Conservation (phyloP, 2,888 invertebrate species). For the Choreutis nemorana region DNA sequence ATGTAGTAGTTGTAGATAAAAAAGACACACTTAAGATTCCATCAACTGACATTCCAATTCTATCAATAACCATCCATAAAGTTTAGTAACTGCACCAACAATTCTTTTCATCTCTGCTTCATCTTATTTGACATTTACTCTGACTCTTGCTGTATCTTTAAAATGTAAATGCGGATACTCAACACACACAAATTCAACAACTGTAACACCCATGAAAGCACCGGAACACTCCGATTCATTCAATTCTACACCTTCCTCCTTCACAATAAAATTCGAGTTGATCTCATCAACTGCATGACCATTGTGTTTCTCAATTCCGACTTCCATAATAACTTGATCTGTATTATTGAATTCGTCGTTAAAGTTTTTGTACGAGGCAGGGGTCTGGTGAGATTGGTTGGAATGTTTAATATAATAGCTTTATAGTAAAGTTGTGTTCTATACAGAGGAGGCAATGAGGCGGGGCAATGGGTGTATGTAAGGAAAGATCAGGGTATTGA, state of each 20-base stretch:
- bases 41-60: no score
- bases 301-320: slow-evolving; percentile 21
- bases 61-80: no score
- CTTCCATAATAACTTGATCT: slow-evolving; percentile 46
- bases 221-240: background rate
- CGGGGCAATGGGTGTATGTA: slow-evolving; percentile 55
- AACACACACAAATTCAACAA: slow-evolving; percentile 12
- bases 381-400: slow-evolving; percentile 36
- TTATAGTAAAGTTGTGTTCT: slow-evolving; percentile 38
- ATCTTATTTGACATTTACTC: slow-evolving; percentile 64
- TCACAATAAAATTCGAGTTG: slow-evolving; percentile 3
- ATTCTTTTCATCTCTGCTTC: slow-evolving; percentile 47
- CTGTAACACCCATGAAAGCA: slow-evolving; percentile 11
- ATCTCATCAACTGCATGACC: slow-evolving; percentile 7
- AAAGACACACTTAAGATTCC: no score
- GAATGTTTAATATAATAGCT: slow-evolving; percentile 30
- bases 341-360: slow-evolving; percentile 49
- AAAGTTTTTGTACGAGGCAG: slow-evolving; percentile 49
- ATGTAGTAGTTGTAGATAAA: no score
- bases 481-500: slow-evolving; percentile 48
- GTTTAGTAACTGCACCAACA: slow-evolving; percentile 56
- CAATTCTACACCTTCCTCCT: slow-evolving; percentile 5
- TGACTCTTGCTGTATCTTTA: slow-evolving; percentile 52
- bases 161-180: slow-evolving; percentile 61
- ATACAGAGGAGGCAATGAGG: slow-evolving; percentile 55